A percentile compares a stretch with the other conserved stretches of the same genome.
Conservation (phyloP, 2,888 invertebrate species). For the Drosophila multiciliata region DNA sequence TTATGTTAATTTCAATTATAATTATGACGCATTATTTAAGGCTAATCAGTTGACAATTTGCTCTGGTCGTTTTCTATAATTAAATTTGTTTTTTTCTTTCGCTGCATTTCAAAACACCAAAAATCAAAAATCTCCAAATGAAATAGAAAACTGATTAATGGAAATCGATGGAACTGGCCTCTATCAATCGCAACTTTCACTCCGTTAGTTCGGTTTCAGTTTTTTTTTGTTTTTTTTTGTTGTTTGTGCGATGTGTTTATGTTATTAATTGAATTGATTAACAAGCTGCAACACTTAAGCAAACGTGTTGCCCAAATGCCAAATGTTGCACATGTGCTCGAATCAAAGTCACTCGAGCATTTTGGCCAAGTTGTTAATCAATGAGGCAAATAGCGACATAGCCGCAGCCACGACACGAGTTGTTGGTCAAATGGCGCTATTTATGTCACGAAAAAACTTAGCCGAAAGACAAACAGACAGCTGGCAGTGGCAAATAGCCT, state of each 20-base stretch:
- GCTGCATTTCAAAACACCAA: slow-evolving; percentile 33
- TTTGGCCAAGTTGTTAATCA: slow-evolving; percentile 49
- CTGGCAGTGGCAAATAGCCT: slow-evolving; percentile 26
- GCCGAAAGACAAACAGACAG: slow-evolving; percentile 7
- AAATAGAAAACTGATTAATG: slow-evolving; percentile 65
- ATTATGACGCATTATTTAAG: slow-evolving; percentile 34
- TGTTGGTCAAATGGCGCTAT: slow-evolving; percentile 51
- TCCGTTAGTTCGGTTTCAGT: slow-evolving; percentile 24
- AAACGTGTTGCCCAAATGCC: slow-evolving; percentile 19
- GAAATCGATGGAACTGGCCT: slow-evolving; percentile 35
- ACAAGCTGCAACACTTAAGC: slow-evolving; percentile 30
- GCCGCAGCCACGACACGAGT: slow-evolving; percentile 21
- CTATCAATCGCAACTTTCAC: slow-evolving; percentile 53
- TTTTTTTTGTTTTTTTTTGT: not conserved
- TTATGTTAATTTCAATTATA: slow-evolving; percentile 58
- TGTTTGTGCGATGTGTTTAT: slow-evolving; percentile 51
- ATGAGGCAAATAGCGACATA: slow-evolving; percentile 25
- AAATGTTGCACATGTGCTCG: slow-evolving; percentile 42
- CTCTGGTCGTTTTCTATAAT: slow-evolving; percentile 5
- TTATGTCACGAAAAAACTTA: slow-evolving; percentile 49
- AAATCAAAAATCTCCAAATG: slow-evolving; percentile 38
- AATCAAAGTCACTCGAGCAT: slow-evolving; percentile 45
- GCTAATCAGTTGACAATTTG: slow-evolving; percentile 22
- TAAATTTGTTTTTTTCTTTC: slow-evolving; percentile 9
- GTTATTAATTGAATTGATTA: slow-evolving; percentile 71